Evolutionary conservation across 2,888 invertebrate genomes (phyloP).

Genomic region (Cataglyphis livida): DNA sequence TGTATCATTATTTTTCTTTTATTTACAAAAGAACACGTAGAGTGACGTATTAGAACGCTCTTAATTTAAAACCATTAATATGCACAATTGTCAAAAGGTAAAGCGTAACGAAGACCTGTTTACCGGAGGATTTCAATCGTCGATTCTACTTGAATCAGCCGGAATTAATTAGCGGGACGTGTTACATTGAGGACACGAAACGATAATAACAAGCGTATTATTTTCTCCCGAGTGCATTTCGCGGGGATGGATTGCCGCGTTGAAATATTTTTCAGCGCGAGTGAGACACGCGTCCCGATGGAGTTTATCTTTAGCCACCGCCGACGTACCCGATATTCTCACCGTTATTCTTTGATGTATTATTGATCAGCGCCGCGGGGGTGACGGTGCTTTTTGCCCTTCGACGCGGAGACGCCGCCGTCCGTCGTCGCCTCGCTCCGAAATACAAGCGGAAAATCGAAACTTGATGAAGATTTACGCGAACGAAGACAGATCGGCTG

Average conservation of each 20-base stretch:
- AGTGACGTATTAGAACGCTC: background rate
- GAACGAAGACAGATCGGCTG: conserved; percentile 77
- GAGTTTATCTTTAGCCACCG: conserved; percentile 36
- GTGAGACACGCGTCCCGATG: conserved; percentile 13
- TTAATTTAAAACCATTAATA: background rate
- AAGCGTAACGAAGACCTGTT: background rate
- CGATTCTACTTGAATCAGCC: background rate
- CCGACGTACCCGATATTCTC: conserved; percentile 30
- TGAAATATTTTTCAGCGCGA: conserved; percentile 5
- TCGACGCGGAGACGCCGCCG: conserved; percentile 44
- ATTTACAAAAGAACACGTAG: background rate
- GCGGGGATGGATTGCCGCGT: conserved; percentile 16
- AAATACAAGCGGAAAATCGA: conserved; percentile 69
- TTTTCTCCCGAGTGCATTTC: background rate
- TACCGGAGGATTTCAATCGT: background rate
- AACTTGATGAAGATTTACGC: conserved; percentile 76
- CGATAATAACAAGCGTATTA: conserved; percentile 1
- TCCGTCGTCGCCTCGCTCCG: conserved; percentile 26
- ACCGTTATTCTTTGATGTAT: conserved; percentile 54
- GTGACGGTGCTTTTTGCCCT: conserved; percentile 40
- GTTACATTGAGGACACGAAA: background rate
- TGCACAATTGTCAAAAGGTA: background rate
- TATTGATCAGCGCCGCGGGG: conserved; percentile 37
- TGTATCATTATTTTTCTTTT: background rate
- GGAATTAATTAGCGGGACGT: background rate